Percentiles rank a stretch among this genome's conserved stretches.
Conservation (phyloP, 2,113 vertebrate genomes). For the rabbit (Oryctolagus cuniculus) region DNA sequence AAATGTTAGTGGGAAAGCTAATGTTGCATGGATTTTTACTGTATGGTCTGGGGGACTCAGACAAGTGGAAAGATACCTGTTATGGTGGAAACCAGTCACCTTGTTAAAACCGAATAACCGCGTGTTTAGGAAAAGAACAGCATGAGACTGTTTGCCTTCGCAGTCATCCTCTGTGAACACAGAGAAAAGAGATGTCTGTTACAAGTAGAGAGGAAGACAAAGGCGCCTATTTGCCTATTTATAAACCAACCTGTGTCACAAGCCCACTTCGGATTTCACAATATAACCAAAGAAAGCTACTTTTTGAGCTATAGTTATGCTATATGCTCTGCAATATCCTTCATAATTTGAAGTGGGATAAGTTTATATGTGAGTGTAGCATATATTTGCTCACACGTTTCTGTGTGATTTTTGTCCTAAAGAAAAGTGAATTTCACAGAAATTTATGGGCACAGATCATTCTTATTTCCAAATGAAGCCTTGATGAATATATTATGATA, state of each 20-base stretch:
- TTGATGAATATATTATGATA: not conserved
- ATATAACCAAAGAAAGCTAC: not conserved
- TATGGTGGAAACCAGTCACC: constrained; percentile 82
- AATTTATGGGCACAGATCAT: not conserved
- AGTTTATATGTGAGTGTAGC: not conserved
- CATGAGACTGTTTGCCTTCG: constrained; percentile 71
- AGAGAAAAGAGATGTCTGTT: constrained; percentile 69
- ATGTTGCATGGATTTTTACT: constrained; percentile 64
- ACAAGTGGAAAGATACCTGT: constrained; percentile 76
- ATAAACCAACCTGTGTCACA: not conserved
- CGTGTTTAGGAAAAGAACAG: constrained; percentile 84
- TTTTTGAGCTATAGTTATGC: not conserved
- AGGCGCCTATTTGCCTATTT: constrained; percentile 40
- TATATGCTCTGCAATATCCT: constrained; percentile 50
- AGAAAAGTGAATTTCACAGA: not conserved
- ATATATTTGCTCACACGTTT: not conserved
- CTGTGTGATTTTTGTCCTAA: not conserved
- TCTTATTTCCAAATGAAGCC: not conserved
- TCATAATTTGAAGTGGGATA: not conserved
- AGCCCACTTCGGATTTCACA: constrained; percentile 19
- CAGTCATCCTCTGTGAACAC: constrained; percentile 32
- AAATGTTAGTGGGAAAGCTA: constrained; percentile 46
- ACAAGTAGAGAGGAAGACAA: constrained; percentile 41
- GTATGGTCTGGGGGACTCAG: constrained; percentile 62
- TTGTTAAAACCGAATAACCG: constrained; percentile 70